A percentile compares a stretch with the other conserved stretches of the same genome.
These are phyloP conservation scores for Oreohelix idahoensis DNA, from an alignment of 1,140 invertebrate genomes.

Conservation along the genomic window DNA sequence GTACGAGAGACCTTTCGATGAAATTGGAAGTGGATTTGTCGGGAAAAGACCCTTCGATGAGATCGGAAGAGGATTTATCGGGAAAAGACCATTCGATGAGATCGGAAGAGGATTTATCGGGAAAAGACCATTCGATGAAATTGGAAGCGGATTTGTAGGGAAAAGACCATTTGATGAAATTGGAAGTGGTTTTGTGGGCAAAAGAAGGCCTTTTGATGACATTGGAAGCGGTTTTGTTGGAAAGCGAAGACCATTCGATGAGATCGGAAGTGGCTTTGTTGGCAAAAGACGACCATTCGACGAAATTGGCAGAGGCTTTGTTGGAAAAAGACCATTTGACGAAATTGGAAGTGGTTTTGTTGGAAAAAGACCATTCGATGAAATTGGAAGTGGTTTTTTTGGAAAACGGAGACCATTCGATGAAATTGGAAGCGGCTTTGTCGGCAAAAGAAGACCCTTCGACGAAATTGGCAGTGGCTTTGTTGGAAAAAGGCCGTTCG, in stretches of 20 bases:
- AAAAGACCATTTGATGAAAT: constrained; percentile 44
- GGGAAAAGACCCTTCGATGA: not conserved
- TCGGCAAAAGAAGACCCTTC: too few relatives aligned
- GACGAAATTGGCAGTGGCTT: too few relatives aligned
- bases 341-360: not conserved
- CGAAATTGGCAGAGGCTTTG: too few relatives aligned
- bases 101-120: constrained; percentile 42
- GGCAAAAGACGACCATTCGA: constrained; percentile 43
- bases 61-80: not conserved
- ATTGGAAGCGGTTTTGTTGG: constrained; percentile 37
- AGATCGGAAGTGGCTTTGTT: constrained; percentile 30
- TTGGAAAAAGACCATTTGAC: not conserved
- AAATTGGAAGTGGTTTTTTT: too few relatives aligned
- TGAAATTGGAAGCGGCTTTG: too few relatives aligned
- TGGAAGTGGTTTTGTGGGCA: constrained; percentile 32
- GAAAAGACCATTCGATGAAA: constrained; percentile 36
- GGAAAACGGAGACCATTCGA: too few relatives aligned
- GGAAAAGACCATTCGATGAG: constrained; percentile 28
- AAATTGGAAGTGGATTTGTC: not conserved
- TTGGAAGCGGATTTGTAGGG: constrained; percentile 40
- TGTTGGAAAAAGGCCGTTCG: not conserved
- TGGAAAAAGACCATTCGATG: not conserved
- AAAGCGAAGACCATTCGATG: constrained; percentile 25
- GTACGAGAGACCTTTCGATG: not conserved
- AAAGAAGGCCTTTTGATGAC: not conserved